Evolutionary conservation across 2,113 vertebrate species (phyloP).

Genomic region (Leptobrachium ailaonicum): DNA sequence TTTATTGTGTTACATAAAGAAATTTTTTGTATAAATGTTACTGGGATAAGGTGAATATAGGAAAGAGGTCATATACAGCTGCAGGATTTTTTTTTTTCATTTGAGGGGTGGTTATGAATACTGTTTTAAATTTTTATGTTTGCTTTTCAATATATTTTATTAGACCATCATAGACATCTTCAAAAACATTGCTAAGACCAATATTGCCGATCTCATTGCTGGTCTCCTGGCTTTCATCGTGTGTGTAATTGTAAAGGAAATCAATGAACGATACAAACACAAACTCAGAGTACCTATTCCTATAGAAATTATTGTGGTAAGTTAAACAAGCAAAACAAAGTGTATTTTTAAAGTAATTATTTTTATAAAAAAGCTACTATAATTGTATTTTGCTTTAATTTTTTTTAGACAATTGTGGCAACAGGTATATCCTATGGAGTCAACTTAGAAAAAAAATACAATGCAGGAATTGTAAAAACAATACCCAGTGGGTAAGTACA

Average conservation of each 20-base stretch:
- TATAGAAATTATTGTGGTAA: slow-evolving; percentile 86
- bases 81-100: too few relatives aligned
- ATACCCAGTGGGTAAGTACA: slow-evolving; percentile 80
- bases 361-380: slow-evolving; percentile 8
- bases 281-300: slow-evolving; percentile 81
- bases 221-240: slow-evolving; percentile 77
- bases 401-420: slow-evolving; percentile 79
- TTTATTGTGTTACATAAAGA: too few relatives aligned
- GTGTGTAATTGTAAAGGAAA: slow-evolving; percentile 79
- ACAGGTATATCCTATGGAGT: slow-evolving; percentile 78
- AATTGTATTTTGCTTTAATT: slow-evolving; percentile 41
- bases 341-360: background rate
- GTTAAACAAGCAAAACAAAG: slow-evolving; percentile 47
- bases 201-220: slow-evolving; percentile 78
- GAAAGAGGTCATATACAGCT: too few relatives aligned
- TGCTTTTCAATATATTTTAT: slow-evolving; percentile 53
- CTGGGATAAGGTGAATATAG: too few relatives aligned
- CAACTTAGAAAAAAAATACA: slow-evolving; percentile 74
- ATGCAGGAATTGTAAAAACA: slow-evolving; percentile 77
- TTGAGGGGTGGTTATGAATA: too few relatives aligned
- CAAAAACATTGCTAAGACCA: slow-evolving; percentile 74
- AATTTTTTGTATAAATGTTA: too few relatives aligned
- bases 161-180: slow-evolving; percentile 81
- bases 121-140: background rate
- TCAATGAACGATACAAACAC: slow-evolving; percentile 79